These are phyloP conservation scores for Xylota segnis DNA, from an alignment of 2,888 invertebrate species.

Conservation along the genomic window DNA sequence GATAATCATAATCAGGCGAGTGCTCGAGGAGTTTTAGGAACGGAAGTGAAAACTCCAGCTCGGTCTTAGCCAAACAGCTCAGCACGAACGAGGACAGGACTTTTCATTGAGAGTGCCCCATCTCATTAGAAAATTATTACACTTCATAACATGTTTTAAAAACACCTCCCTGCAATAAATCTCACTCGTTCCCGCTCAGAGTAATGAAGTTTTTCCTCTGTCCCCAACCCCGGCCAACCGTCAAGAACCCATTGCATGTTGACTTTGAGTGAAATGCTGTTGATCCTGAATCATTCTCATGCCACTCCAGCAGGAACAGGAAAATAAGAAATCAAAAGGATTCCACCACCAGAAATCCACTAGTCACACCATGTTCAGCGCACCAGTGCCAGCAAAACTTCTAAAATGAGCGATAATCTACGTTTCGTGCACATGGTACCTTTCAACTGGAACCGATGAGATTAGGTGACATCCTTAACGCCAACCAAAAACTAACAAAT, in stretches of 20 bases:
- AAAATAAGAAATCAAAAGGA: constrained; percentile 4
- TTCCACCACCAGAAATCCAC: constrained; percentile 37
- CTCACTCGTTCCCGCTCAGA: not conserved
- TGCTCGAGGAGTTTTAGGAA: too few relatives aligned
- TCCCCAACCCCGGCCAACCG: not conserved
- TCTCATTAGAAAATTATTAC: not conserved
- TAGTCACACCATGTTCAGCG: not conserved
- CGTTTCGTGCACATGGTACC: constrained; percentile 75
- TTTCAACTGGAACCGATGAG: constrained; percentile 75
- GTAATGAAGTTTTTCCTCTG: constrained; percentile 5
- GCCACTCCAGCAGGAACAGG: constrained; percentile 9
- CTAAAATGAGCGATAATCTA: constrained; percentile 76
- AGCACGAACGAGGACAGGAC: too few relatives aligned
- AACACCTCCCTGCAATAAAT: not conserved
- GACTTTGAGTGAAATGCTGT: constrained; percentile 70
- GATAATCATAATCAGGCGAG: too few relatives aligned
- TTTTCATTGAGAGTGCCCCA: too few relatives aligned
- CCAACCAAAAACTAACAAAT: constrained; percentile 60
- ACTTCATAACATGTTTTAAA: not conserved
- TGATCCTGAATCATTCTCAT: constrained; percentile 72
- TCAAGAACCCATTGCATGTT: constrained; percentile 60
- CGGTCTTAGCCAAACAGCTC: too few relatives aligned
- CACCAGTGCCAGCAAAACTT: constrained; percentile 46
- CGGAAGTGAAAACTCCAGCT: too few relatives aligned
- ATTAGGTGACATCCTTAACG: constrained; percentile 75